phyloP scores from a whole-genome alignment of 2,888 invertebrate species.

The Phalera bucephala region DNA sequence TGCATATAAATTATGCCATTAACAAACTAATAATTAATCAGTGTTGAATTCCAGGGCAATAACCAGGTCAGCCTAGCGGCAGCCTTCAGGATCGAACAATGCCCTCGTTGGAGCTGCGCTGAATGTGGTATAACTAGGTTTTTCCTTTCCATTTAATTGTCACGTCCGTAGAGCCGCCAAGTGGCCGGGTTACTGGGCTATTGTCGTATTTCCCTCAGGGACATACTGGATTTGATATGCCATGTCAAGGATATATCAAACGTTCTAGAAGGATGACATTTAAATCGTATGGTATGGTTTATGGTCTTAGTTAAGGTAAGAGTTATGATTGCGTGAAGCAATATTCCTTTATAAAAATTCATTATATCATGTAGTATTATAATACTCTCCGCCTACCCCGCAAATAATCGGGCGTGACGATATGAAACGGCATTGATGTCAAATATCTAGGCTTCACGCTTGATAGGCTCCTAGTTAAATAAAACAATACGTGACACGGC shows the following conservation, averaged over 20 bases:
- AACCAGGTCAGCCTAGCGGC: not conserved
- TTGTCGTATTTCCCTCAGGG: conserved; percentile 26
- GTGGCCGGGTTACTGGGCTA: conserved; percentile 11
- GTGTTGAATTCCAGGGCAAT: not conserved
- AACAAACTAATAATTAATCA: not conserved
- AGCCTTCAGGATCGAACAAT: conserved; percentile 26
- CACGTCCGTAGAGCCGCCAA: conserved; percentile 36
- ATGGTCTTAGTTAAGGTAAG: no score
- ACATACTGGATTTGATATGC: conserved; percentile 10
- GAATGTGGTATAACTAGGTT: conserved; percentile 38
- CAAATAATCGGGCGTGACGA: no score
- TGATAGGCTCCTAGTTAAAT: no score
- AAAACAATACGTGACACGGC: no score
- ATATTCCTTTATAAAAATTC: no score
- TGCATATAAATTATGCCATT: not conserved
- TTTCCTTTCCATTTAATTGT: conserved; percentile 62
- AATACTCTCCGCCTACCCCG: no score
- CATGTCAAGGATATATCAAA: conserved; percentile 2
- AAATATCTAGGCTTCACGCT: no score
- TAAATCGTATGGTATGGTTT: no score
- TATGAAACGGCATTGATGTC: no score
- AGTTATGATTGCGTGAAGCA: no score
- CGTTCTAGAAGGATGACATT: no score
- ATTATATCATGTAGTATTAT: no score
- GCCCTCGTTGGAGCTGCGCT: conserved; percentile 35